Evolutionary conservation across 1,140 invertebrate genomes (phyloP), one percentile per base, ranked within the genome.

Genomic region (Drosophila jambulina): DNA sequence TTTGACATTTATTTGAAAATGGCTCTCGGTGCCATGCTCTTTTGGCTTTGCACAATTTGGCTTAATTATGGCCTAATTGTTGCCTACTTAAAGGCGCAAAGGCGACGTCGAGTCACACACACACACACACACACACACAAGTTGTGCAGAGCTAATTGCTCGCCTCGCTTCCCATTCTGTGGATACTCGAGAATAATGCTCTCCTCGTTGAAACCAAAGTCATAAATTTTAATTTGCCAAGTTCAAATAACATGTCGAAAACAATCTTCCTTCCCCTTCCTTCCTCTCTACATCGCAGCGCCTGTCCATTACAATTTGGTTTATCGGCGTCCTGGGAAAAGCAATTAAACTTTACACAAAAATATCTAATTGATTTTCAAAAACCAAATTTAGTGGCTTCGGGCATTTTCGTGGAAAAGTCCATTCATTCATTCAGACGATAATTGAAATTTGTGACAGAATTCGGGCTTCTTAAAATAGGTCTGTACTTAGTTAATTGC

Each of bases 181-280:
- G 15, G 32, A 58, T 29, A 13, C 54, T 12, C 13, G 15, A 15
- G 21, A 21, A 58, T 58, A 58, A 38, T 36, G 34, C 3, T 19
- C 27, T 29, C 34, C 43, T 0, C 17, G 5, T 25, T n/a, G 48
- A 40, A 75, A 58, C 38, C 69, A 27, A 74, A 83, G 80, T 51
- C 71, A 82, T 83, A 82, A 83, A 82, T 82, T 82, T 79, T 79
- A 64, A 75, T 83, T 82, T 78, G 23, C 51, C 46, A 61, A 56
- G 71, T 29, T 63, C 56, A 59, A 63, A 36, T 63, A 63, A 60
- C 53, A 59, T 63, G 63, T 54, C 53, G 68, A 59, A 78, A 78
- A 59, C 59, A 49, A 58, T 40, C 57, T 29, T 32, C 43, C n/a
- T 34, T 29, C 21, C 19, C 34, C 51, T 6, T n/a, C 15, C 32